phyloP scores from a whole-genome alignment of 2,888 invertebrate genomes.

The Drosophila kuntzei region DNA sequence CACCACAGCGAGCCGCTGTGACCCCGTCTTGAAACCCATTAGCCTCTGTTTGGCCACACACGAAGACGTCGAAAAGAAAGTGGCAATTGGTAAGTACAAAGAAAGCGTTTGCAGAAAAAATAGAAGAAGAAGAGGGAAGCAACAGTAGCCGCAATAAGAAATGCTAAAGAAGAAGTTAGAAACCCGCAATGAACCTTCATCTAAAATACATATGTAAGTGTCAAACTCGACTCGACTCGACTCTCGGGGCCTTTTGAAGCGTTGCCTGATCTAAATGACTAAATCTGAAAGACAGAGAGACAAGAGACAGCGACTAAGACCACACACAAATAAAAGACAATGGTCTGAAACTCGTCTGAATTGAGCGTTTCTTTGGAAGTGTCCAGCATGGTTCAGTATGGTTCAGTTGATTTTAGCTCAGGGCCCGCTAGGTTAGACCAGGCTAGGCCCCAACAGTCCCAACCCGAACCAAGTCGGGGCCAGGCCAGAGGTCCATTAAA shows the following conservation, averaged over 20 bases:
- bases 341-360: constrained; percentile 5
- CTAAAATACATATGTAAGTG: constrained; percentile 29
- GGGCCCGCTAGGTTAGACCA: background rate
- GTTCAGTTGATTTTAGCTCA: constrained; percentile 11
- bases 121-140: background rate
- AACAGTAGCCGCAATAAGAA: constrained; percentile 1
- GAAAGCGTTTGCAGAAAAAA: constrained; percentile 53
- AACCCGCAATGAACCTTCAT: constrained; percentile 34
- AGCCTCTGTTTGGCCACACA: constrained; percentile 51
- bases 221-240: constrained; percentile 1
- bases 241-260: constrained; percentile 42
- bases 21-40: constrained; percentile 42
- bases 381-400: constrained; percentile 35
- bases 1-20: constrained; percentile 15
- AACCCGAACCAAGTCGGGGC: background rate
- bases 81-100: constrained; percentile 42
- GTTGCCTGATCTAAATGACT: constrained; percentile 58
- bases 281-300: constrained; percentile 40
- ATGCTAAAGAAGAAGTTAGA: constrained; percentile 4
- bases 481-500: constrained; percentile 60
- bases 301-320: constrained; percentile 43
- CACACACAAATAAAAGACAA: constrained; percentile 44
- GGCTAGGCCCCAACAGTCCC: background rate
- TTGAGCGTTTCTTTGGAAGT: constrained; percentile 53
- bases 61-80: constrained; percentile 50